Conservation (phyloP, 2,113 vertebrate species). For the Poeciliopsis prolifica region DNA sequence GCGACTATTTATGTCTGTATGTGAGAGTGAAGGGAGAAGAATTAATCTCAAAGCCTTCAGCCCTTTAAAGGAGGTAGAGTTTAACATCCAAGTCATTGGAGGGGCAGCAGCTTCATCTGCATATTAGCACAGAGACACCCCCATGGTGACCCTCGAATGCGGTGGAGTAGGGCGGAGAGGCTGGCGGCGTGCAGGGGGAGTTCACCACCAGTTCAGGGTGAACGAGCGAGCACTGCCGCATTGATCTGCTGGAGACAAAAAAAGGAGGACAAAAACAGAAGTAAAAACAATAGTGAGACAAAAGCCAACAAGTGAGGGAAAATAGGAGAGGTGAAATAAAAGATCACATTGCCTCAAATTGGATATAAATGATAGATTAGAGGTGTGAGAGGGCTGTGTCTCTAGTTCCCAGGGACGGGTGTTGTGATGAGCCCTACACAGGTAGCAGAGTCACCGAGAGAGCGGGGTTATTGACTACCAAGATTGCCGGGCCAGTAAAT, state of each 20-base stretch:
- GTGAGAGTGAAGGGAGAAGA: slow-evolving; percentile 27
- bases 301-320: slow-evolving; percentile 46
- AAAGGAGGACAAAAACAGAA: slow-evolving; percentile 61
- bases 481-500: slow-evolving; percentile 82
- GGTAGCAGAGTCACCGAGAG: slow-evolving; percentile 77
- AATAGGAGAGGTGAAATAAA: slow-evolving; percentile 57
- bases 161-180: slow-evolving; percentile 74
- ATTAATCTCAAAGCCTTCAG: slow-evolving; percentile 47
- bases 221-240: slow-evolving; percentile 74
- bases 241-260: slow-evolving; percentile 76
- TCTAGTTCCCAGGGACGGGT: slow-evolving; percentile 62
- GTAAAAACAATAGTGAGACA: slow-evolving; percentile 58
- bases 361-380: slow-evolving; percentile 87
- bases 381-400: slow-evolving; percentile 76
- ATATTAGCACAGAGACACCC: slow-evolving; percentile 79
- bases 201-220: slow-evolving; percentile 77
- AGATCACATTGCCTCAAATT: slow-evolving; percentile 65
- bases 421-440: slow-evolving; percentile 72
- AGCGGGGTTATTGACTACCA: slow-evolving; percentile 81
- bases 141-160: slow-evolving; percentile 71
- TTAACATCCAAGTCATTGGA: slow-evolving; percentile 70
- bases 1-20: slow-evolving; percentile 47
- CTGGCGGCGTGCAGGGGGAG: slow-evolving; percentile 64
- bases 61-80: slow-evolving; percentile 61
- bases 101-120: slow-evolving; percentile 74